Evolutionary conservation across 2,113 vertebrate species (phyloP).

Genomic region (Saguinus imperator): DNA sequence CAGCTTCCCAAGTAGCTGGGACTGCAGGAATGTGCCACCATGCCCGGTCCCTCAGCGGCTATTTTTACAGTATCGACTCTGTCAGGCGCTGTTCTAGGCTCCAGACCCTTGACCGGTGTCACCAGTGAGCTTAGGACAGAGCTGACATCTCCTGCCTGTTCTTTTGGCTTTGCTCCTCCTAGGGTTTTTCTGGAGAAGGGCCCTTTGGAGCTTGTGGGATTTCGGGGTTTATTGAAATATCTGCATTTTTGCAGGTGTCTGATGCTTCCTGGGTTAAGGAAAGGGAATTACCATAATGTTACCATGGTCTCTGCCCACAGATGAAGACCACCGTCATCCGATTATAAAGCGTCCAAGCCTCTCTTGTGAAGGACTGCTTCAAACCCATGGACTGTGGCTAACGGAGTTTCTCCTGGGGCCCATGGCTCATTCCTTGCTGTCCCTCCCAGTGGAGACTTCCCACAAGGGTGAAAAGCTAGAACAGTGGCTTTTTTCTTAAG

Average conservation of each 20-base stretch:
- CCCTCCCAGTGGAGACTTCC: background rate
- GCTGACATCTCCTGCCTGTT: background rate
- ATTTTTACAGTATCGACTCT: background rate
- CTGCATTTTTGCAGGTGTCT: background rate
- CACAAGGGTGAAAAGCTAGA: background rate
- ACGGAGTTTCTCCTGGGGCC: background rate
- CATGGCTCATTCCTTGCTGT: background rate
- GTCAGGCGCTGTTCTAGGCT: background rate
- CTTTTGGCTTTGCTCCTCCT: background rate
- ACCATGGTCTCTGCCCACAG: background rate
- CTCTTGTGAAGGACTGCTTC: background rate
- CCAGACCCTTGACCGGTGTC: background rate
- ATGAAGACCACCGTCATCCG: too few relatives aligned
- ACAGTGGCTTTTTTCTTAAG: conserved; percentile 37
- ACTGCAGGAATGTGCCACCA: too few relatives aligned
- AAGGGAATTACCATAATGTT: background rate
- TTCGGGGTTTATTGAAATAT: background rate
- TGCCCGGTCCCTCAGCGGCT: background rate
- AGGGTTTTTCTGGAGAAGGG: background rate
- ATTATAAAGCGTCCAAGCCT: background rate
- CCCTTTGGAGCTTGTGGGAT: background rate
- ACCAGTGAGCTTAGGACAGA: background rate
- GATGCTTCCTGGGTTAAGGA: background rate
- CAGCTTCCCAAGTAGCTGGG: too few relatives aligned
- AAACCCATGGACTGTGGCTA: background rate